A percentile compares a stretch with the other conserved stretches of the same genome.
Conservation (phyloP, 2,888 invertebrate species). For the Xanthorhoe designata region DNA sequence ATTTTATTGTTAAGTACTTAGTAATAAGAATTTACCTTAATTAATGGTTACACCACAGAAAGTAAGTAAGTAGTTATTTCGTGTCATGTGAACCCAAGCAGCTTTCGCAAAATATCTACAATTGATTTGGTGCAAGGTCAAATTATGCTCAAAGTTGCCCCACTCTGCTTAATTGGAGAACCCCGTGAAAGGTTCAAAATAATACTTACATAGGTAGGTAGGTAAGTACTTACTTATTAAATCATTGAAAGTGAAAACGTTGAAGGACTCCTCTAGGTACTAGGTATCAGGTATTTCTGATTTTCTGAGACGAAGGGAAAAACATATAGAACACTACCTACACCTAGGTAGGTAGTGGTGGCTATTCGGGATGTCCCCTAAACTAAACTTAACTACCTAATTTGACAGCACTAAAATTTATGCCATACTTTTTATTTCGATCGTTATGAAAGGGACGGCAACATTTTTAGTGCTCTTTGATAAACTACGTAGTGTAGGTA, state of each 20-base stretch:
- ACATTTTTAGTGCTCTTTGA: too few relatives aligned
- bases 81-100: conserved; percentile 34
- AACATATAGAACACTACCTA: too few relatives aligned
- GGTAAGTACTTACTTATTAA: conserved; percentile 2
- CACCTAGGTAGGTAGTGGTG: too few relatives aligned
- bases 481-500: too few relatives aligned
- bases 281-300: too few relatives aligned
- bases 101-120: conserved; percentile 38
- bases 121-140: conserved; percentile 39
- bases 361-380: too few relatives aligned
- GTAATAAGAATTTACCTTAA: background rate
- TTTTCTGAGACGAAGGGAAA: too few relatives aligned
- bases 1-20: background rate
- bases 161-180: conserved; percentile 26
- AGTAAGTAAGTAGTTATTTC: too few relatives aligned
- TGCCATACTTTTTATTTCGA: too few relatives aligned
- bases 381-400: too few relatives aligned
- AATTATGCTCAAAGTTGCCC: conserved; percentile 26
- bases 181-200: conserved; percentile 30
- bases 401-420: too few relatives aligned
- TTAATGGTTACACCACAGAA: conserved; percentile 15
- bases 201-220: conserved; percentile 8
- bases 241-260: conserved; percentile 1
- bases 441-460: too few relatives aligned
- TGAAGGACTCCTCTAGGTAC: conserved; percentile 1